A percentile compares a stretch with the other conserved stretches of the same genome.
These are phyloP conservation scores for Harlomillsia oculata DNA, from an alignment of 1,140 invertebrate genomes.

Conservation along the genomic window DNA sequence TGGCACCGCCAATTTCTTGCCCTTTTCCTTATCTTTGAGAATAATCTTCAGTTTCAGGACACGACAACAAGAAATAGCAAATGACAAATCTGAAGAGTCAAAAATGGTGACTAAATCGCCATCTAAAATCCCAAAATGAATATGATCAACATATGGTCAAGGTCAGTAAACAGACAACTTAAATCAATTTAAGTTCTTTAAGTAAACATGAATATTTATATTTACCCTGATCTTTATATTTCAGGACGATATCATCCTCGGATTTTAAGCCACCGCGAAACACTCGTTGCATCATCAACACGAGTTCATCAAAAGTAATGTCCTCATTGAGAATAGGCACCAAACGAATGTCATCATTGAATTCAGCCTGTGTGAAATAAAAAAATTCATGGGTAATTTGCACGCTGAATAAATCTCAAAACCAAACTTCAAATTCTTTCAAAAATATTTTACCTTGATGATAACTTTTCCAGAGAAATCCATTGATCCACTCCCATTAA, in stretches of 20 bases:
- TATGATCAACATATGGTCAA: not conserved
- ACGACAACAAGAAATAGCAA: constrained; percentile 61
- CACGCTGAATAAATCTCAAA: not conserved
- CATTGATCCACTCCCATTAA: not conserved
- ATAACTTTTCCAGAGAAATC: constrained; percentile 4
- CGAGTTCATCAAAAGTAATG: constrained; percentile 64
- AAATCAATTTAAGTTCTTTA: not conserved
- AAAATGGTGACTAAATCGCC: constrained; percentile 64
- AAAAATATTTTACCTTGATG: not conserved
- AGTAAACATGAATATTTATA: constrained; percentile 7
- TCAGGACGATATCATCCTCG: constrained; percentile 60
- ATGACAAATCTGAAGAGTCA: constrained; percentile 61
- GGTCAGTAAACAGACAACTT: not conserved
- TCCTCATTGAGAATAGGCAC: constrained; percentile 69
- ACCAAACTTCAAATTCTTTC: not conserved
- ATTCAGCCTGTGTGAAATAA: constrained; percentile 47
- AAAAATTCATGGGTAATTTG: not conserved
- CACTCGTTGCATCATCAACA: constrained; percentile 67
- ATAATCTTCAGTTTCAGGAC: constrained; percentile 58
- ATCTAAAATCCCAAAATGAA: constrained; percentile 47
- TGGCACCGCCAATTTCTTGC: not conserved
- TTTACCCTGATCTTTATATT: constrained; percentile 65
- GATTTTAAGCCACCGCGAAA: constrained; percentile 55
- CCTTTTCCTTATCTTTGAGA: constrained; percentile 37
- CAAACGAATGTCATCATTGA: constrained; percentile 59